Percentiles rank a stretch among this genome's conserved stretches.
These are phyloP conservation scores for Mnemiopsis leidyi DNA, from an alignment of 37 sponge, comb jelly and placozoan genomes.

Conservation along the genomic window DNA sequence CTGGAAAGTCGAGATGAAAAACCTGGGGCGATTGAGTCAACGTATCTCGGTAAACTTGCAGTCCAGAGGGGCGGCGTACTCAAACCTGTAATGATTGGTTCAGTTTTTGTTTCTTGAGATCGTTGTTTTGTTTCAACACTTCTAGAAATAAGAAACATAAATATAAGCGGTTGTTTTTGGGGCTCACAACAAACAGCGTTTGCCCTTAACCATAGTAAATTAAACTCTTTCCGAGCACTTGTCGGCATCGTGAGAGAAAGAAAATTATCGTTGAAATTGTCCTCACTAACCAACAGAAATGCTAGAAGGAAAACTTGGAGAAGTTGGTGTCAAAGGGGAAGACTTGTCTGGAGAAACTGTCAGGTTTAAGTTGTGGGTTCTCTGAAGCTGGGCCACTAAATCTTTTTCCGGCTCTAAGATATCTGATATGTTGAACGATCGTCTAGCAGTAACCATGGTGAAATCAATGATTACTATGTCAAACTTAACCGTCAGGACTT, in stretches of 20 bases:
- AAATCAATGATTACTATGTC: not conserved
- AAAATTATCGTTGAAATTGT: too few relatives aligned
- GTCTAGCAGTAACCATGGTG: constrained; percentile 37
- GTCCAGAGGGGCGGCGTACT: constrained; percentile 37
- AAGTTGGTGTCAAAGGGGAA: not conserved
- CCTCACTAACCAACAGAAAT: not conserved
- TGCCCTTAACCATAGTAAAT: too few relatives aligned
- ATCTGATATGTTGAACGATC: constrained; percentile 57
- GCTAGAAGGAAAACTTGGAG: not conserved
- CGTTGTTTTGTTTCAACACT: too few relatives aligned
- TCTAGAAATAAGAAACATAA: too few relatives aligned
- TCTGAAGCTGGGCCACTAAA: constrained; percentile 1
- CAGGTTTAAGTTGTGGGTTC: not conserved
- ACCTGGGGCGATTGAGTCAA: constrained; percentile 12
- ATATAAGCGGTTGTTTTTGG: too few relatives aligned
- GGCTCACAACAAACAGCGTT: too few relatives aligned
- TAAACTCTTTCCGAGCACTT: too few relatives aligned
- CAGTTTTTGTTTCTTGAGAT: too few relatives aligned
- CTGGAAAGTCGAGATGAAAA: not conserved
- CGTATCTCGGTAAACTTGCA: not conserved
- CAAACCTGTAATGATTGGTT: not conserved
- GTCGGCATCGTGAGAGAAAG: too few relatives aligned
- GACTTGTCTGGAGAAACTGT: not conserved
- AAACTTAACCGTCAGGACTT: not conserved
- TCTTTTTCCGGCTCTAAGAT: constrained; percentile 33